Evolutionary conservation across 2,797 vertebrate genomes (phyloP), one percentile per base, ranked within the genome.

Genomic region (Enteromius afrohamiltoni): DNA sequence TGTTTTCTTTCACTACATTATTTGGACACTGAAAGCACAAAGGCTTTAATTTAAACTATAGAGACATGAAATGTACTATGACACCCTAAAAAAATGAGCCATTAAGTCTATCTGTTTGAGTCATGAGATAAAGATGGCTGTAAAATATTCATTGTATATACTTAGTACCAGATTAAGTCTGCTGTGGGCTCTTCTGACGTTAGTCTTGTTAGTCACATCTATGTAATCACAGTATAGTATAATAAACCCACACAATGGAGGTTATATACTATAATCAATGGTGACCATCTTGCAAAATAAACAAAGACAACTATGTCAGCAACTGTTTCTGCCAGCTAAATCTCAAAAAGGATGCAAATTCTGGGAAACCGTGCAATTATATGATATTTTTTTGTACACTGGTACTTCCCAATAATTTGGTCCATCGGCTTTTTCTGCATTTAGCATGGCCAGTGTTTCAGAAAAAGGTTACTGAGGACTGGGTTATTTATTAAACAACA

Each of bases 401-500:
- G 37, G 23, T 47, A 23, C 80, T 55, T 45, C 17, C 42, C 13
- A 34, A 45, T 31, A 45, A 45, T 19, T 64, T 16, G 29, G 21
- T 17, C 29, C 9, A 3, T 5, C 8, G 45, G 13, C 34, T 55
- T 83, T 37, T 76, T 45, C 73, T 3, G 42, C 55, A 55, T 83
- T 83, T 67, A 77, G 62, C 60, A 49, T 55, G 47, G 17, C 11
- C 37, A 76, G 53, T 40, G n/a, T 55, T 79, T 82, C 26, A 73
- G 87, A 89, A 80, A 67, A 78, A 69, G 81, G 70, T 65, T 77
- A 79, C 67, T 53, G 34, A 77, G 76, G 83, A 78, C 0, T 71
- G 68, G 79, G 74, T 21, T 88, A 84, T 92, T 89, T 90, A 92
- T 93, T 88, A 91, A 93, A 92, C 86, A 88, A 85, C 83, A 87